Evolutionary conservation across 2,797 vertebrate genomes (phyloP), one percentile per base, ranked within the genome.

Genomic region (Pseudochaenichthys georgianus): DNA sequence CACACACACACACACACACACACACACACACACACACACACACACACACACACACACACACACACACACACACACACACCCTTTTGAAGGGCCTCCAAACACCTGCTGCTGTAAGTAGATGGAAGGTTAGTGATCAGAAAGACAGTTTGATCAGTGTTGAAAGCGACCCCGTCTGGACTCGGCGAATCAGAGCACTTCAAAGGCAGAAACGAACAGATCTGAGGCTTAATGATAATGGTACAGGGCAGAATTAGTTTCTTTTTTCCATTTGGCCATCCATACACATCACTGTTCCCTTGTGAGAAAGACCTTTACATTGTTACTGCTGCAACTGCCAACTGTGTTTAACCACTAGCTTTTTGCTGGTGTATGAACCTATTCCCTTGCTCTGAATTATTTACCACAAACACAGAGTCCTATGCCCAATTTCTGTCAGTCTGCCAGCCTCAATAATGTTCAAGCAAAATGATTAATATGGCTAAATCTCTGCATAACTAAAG

Each of bases 21-120:
- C n/a, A n/a, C n/a, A n/a, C 61, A 67, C 17, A 13, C 46, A 58
- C 55, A 55, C 64, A n/a, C 21, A 46, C 64, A 75, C 70, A n/a
- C 54, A 38, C 58, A 48, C 16, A 53, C 52, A 38, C 64, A 75
- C 81, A 57, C 83, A 38, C 62, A 75, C 79, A 63, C 83, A 31
- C 64, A 75, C 80, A 64, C 83, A 31, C 64, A 75, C 81, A 61
- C 83, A 38, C 63, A 73, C 80, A 60, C 83, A 38, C 64, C 23
- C 80, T 83, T 92, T 89, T 91, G 88, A 93, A 91, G 85, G 75
- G 58, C 64, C 75, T 87, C 85, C 81, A 86, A 91, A 82, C 88
- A 91, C 78, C 90, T 92, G 89, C 88, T 88, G 88, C 78, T 68
- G 64, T 8, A 34, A 68, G 45, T 59, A 70, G 73, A 70, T 64